Evolutionary conservation across 1,140 invertebrate species (phyloP).

Genomic region (Drosophila repletoides): DNA sequence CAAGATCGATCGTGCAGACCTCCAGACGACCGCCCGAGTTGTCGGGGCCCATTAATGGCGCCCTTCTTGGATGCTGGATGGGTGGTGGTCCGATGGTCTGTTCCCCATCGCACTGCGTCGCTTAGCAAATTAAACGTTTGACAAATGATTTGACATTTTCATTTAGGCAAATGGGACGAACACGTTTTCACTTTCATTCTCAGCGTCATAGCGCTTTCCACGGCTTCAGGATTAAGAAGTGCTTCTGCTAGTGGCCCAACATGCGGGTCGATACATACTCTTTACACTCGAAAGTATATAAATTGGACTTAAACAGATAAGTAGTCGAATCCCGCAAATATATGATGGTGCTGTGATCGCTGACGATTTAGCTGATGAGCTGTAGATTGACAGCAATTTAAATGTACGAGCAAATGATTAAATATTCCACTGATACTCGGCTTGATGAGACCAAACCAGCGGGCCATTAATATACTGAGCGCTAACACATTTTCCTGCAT

Average conservation of each 20-base stretch:
- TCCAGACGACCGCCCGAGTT: conserved; percentile 38
- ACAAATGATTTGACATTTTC: conserved; percentile 76
- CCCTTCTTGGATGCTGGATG: conserved; percentile 4
- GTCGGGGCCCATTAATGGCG: conserved; percentile 21
- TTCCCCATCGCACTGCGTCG: conserved; percentile 30
- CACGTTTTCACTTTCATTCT: conserved; percentile 41
- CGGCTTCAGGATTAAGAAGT: conserved; percentile 23
- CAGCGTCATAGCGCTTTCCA: conserved; percentile 19
- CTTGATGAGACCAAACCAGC: conserved; percentile 39
- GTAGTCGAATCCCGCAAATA: conserved; percentile 30
- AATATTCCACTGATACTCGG: conserved; percentile 1
- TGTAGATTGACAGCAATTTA: conserved; percentile 60
- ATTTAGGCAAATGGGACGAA: conserved; percentile 60
- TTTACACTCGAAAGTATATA: conserved; percentile 9
- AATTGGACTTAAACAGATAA: conserved; percentile 18
- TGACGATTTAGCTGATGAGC: conserved; percentile 32
- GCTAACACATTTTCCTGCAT: background rate
- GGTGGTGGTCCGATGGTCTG: background rate
- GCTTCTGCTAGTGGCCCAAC: conserved; percentile 22
- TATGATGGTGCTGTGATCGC: conserved; percentile 37
- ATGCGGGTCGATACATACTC: conserved; percentile 51
- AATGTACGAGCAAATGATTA: conserved; percentile 11
- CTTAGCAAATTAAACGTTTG: conserved; percentile 66
- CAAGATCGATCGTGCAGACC: conserved; percentile 60
- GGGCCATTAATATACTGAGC: conserved; percentile 7